Conservation (phyloP, 2,888 invertebrate species). For the Andrena fulva region DNA sequence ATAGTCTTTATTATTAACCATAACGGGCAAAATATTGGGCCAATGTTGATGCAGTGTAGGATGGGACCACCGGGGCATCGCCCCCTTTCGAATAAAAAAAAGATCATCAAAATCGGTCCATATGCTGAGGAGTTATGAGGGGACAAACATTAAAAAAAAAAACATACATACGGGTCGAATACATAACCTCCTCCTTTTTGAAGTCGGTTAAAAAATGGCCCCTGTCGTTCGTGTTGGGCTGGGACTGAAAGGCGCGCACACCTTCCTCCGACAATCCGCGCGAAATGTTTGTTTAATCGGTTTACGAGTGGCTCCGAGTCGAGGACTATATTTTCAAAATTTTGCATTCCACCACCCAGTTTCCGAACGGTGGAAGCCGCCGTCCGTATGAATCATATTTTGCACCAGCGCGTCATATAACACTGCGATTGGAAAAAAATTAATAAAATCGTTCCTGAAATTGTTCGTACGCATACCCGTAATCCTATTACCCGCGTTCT, state of each 20-base stretch:
- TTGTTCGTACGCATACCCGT: conserved; percentile 32
- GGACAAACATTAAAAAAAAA: too few relatives aligned
- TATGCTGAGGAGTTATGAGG: too few relatives aligned
- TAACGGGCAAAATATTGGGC: too few relatives aligned
- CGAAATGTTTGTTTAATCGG: conserved; percentile 11
- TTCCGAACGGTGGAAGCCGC: conserved; percentile 14
- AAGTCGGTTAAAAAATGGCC: conserved; percentile 5
- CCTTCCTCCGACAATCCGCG: not conserved
- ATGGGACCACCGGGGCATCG: too few relatives aligned
- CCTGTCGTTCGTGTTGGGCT: not conserved
- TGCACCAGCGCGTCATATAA: conserved; percentile 13
- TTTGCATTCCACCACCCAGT: not conserved
- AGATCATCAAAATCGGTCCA: too few relatives aligned
- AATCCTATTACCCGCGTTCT: conserved; percentile 27
- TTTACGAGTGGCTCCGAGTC: not conserved
- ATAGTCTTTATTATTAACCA: too few relatives aligned
- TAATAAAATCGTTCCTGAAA: conserved; percentile 52
- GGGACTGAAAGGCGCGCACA: not conserved
- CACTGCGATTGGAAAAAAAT: conserved; percentile 32
- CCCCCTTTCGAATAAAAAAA: too few relatives aligned
- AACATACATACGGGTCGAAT: too few relatives aligned
- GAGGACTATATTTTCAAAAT: not conserved
- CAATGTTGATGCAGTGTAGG: too few relatives aligned
- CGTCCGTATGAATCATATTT: conserved; percentile 33
- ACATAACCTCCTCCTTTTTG: too few relatives aligned